Conservation (phyloP, 2,113 vertebrate genomes). For the Corythaeola cristata region DNA sequence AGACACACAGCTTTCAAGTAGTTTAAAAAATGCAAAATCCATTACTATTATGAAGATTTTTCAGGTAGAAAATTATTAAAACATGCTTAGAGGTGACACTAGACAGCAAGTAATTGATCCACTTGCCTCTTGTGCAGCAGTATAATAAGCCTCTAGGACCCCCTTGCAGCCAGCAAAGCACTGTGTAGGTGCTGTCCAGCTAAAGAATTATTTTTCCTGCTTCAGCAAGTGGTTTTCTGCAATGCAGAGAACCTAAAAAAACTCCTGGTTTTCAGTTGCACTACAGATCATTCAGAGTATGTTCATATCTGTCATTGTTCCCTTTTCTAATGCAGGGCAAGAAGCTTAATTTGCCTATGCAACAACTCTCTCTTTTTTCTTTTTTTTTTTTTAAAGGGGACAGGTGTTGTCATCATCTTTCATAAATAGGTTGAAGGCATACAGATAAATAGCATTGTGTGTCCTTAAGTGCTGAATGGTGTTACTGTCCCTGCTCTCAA, state of each 20-base stretch:
- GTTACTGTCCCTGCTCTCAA: background rate
- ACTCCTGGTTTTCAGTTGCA: background rate
- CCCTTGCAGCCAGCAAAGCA: background rate
- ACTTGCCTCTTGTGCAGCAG: background rate
- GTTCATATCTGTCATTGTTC: background rate
- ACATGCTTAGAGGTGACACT: background rate
- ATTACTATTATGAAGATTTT: constrained; percentile 41
- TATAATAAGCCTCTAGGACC: background rate
- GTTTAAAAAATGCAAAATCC: constrained; percentile 25
- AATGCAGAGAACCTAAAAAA: background rate
- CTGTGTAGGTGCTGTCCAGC: background rate
- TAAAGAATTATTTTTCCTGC: background rate
- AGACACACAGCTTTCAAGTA: constrained; percentile 31
- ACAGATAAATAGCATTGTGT: background rate
- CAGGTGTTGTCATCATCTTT: background rate
- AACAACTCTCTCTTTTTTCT: background rate
- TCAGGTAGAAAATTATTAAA: background rate
- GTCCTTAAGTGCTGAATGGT: background rate
- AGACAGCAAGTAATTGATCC: background rate
- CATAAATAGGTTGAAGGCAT: background rate
- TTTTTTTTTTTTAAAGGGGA: background rate
- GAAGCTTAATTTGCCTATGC: background rate
- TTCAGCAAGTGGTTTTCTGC: background rate
- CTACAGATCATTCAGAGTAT: background rate
- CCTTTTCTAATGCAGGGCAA: background rate